Evolutionary conservation across 2,888 invertebrate genomes (phyloP), one percentile per base, ranked within the genome.

Genomic region (Drosophila rellima): DNA sequence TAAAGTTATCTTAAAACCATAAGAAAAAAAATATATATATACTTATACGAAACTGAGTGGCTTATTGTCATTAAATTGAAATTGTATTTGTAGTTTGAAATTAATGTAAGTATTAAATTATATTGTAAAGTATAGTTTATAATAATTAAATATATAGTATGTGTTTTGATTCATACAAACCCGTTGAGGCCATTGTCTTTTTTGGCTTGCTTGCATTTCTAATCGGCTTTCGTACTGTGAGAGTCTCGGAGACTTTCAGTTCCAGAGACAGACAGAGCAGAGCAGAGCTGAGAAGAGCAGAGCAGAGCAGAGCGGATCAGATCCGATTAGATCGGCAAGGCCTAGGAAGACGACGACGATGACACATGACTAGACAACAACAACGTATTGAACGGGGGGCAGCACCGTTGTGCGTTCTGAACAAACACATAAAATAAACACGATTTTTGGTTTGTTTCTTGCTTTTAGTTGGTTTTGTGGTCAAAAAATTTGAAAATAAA

Each of bases 391-490:
- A 26, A 35, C 29, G 31, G 62, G 64, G 66, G 72, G 62, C 74
- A 76, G 72, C 78, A 82, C 44, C 44, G 82, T 74, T 71, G 81
- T 84, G 80, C 80, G 68, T 87, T 82, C 85, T 85, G 89, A 85
- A 80, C 85, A 85, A 82, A 86, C 87, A 85, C 83, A 85, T 85
- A 84, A 78, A 83, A 83, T 86, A 85, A 78, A 88, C 72, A 80
- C 76, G 67, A 70, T 70, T 72, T 70, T 70, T 75, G 37, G 50
- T 47, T 63, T 56, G 10, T 15, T 42, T 47, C 20, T 48, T 48
- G 17, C 3, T 33, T 23, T 33, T 40, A 47, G 13, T 31, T 33
- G 26, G 26, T 20, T n/a, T 52, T 62, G 26, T 26, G 26, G 23
- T 33, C 47, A 31, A 70, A 23, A 66, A 54, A 68, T 68, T 67